Evolutionary conservation across 2,888 invertebrate species (phyloP).

Genomic region (Yponomeuta cagnagella): DNA sequence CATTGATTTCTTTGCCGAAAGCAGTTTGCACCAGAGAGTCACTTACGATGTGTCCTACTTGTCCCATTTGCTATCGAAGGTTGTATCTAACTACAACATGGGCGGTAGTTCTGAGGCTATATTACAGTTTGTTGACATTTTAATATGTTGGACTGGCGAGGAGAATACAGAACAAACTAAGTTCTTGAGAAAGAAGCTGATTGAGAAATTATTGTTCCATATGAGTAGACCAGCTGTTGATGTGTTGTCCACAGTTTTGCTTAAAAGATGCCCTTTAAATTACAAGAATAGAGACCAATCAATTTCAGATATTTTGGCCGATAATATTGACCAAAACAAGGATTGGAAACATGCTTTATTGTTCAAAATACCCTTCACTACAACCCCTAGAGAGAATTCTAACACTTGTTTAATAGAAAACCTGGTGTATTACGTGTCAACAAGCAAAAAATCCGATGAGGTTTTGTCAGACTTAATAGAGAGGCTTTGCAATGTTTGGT

Average conservation of each 20-base stretch:
- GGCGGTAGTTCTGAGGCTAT: conserved; percentile 62
- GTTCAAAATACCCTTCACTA: conserved; percentile 50
- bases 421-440: conserved; percentile 77
- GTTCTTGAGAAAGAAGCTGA: conserved; percentile 54
- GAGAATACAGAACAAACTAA: conserved; percentile 37
- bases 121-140: conserved; percentile 66
- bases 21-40: conserved; percentile 38
- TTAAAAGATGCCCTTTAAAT: conserved; percentile 69
- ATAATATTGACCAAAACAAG: conserved; percentile 61
- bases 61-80: conserved; percentile 77
- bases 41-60: conserved; percentile 58
- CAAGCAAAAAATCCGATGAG: conserved; percentile 41
- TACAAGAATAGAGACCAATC: conserved; percentile 49
- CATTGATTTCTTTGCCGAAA: conserved; percentile 76
- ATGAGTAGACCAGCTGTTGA: conserved; percentile 78
- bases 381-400: conserved; percentile 76
- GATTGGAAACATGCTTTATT: conserved; percentile 81
- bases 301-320: conserved; percentile 67
- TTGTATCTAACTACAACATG: conserved; percentile 74
- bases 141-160: conserved; percentile 68
- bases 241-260: conserved; percentile 68
- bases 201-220: conserved; percentile 69
- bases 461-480: conserved; percentile 57
- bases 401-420: conserved; percentile 72
- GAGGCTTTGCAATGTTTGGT: conserved; percentile 80